Conservation (phyloP, 2,888 invertebrate species). For the Caenorhabditis imperialis region DNA sequence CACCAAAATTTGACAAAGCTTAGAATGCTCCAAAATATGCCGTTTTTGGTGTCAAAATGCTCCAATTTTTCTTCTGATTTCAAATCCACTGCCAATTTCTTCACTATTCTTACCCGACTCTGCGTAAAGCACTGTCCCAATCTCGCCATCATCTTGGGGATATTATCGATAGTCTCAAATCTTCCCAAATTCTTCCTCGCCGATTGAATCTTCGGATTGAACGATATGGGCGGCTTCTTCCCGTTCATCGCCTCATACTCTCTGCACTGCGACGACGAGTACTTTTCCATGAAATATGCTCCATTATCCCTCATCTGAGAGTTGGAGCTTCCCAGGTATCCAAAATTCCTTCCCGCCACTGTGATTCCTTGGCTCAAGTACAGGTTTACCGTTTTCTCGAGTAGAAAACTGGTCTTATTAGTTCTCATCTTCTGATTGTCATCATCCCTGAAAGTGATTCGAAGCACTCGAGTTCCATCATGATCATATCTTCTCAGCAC, state of each 20-base stretch:
- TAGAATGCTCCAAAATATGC: no score
- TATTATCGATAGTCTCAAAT: constrained; percentile 69
- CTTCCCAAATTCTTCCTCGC: constrained; percentile 60
- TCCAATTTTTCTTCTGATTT: no score
- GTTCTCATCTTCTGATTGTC: constrained; percentile 63
- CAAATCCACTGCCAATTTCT: no score
- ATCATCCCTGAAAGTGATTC: constrained; percentile 61
- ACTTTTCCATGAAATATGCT: constrained; percentile 70
- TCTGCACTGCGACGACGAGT: constrained; percentile 35
- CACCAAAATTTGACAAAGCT: no score
- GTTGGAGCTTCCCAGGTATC: constrained; percentile 77
- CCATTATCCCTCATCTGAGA: constrained; percentile 77
- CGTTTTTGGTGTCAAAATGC: no score
- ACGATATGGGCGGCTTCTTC: constrained; percentile 22
- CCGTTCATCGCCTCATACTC: constrained; percentile 22
- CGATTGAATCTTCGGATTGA: constrained; percentile 57
- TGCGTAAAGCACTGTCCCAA: constrained; percentile 79
- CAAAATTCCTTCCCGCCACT: constrained; percentile 68
- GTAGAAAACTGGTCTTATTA: constrained; percentile 55
- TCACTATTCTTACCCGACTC: constrained; percentile 27
- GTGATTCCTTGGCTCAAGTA: constrained; percentile 63
- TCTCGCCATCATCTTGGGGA: constrained; percentile 79
- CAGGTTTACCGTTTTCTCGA: constrained; percentile 62
- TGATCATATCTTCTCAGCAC: constrained; percentile 70
- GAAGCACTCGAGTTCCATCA: constrained; percentile 63